Percentiles rank a stretch among this genome's conserved stretches.
Evolutionary conservation across 92 coral and sea anemone species (phyloP).

Genomic region (Phenganax marumi): DNA sequence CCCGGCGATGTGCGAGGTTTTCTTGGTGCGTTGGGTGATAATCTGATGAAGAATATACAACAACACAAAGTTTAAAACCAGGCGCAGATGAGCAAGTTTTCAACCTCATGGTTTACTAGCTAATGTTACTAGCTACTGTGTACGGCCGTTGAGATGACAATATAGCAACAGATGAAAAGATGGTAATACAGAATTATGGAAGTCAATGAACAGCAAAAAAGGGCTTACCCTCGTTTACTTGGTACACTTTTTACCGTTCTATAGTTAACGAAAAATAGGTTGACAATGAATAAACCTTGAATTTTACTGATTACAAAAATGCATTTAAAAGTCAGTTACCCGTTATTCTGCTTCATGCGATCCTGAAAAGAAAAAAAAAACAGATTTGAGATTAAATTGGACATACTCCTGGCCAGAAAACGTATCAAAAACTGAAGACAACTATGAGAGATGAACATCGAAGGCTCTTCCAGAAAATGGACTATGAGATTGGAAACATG

Average conservation of each 20-base stretch:
- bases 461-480: too few relatives aligned
- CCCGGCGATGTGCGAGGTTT: conserved; percentile 11
- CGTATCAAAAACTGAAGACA: too few relatives aligned
- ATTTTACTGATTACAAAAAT: neutral
- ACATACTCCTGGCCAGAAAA: neutral
- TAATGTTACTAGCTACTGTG: too few relatives aligned
- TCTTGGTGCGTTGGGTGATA: conserved; percentile 25
- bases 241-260: conserved; percentile 19
- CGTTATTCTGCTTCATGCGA: conserved; percentile 38
- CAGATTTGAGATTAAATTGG: neutral
- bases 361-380: neutral
- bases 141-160: too few relatives aligned
- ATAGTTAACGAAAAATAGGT: neutral
- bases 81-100: neutral
- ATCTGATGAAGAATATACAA: conserved; percentile 1
- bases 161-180: neutral
- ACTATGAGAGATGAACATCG: too few relatives aligned
- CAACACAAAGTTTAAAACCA: neutral
- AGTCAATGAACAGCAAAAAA: neutral
- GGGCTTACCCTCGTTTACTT: conserved; percentile 26
- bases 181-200: neutral
- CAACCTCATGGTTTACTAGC: too few relatives aligned
- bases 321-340: conserved; percentile 6
- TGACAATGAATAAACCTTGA: neutral
- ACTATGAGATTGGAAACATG: too few relatives aligned